Evolutionary conservation across 1,140 invertebrate species (phyloP).

Genomic region (Leptinotarsa undecemlineata): DNA sequence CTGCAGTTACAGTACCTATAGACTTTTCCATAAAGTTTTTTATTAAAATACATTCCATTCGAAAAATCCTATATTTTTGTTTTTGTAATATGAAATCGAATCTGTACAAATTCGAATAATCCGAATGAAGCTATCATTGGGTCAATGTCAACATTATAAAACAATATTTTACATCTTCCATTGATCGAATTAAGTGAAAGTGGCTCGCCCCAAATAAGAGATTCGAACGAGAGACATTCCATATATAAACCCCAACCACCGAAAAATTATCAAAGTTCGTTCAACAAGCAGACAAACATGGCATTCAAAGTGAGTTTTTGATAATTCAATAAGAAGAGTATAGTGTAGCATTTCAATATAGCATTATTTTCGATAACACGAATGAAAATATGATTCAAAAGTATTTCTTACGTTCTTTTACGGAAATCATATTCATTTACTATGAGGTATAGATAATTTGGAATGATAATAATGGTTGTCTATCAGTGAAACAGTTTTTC

Average conservation of each 20-base stretch:
- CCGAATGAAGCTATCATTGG: background rate
- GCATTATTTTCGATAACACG: too few species aligned
- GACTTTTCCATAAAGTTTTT: too few species aligned
- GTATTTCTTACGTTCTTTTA: background rate
- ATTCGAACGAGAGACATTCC: background rate
- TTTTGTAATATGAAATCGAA: too few species aligned
- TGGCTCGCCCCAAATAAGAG: background rate
- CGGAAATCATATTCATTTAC: background rate
- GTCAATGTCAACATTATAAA: background rate
- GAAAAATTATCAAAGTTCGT: constrained; percentile 7
- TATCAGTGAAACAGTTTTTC: background rate
- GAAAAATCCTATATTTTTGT: too few species aligned
- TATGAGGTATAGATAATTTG: background rate
- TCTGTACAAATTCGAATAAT: too few species aligned
- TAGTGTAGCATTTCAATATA: background rate
- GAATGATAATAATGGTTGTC: background rate
- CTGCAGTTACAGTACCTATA: too few species aligned
- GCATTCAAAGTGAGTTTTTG: constrained; percentile 24
- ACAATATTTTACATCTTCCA: constrained; percentile 4
- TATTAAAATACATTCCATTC: too few species aligned
- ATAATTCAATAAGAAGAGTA: background rate
- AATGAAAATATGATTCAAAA: background rate
- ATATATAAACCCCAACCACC: constrained; percentile 6
- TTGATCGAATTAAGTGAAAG: constrained; percentile 6
- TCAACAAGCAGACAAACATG: constrained; percentile 25